phyloP scores from a whole-genome alignment of 2,797 vertebrate genomes.

The Diplodus sargus region DNA sequence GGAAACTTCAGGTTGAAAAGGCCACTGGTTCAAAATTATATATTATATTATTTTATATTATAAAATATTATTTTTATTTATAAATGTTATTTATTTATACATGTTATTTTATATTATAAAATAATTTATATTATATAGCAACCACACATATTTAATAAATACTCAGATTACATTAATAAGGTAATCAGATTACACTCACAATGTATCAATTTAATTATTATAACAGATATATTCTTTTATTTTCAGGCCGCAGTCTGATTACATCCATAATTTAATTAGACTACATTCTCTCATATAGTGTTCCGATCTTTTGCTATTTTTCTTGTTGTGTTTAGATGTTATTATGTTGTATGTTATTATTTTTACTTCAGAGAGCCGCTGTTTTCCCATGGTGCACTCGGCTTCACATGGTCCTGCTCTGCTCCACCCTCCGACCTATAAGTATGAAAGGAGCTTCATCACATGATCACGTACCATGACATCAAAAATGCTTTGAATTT shows the following conservation, averaged over 20 bases:
- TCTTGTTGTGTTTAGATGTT: too few species aligned
- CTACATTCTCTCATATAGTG: background rate
- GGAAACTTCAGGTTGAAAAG: conserved; percentile 49
- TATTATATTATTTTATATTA: too few species aligned
- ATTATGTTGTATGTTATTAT: background rate
- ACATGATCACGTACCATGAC: background rate
- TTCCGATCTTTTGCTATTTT: too few species aligned
- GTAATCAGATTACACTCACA: too few species aligned
- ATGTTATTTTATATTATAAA: too few species aligned
- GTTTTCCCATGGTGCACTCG: conserved; percentile 59
- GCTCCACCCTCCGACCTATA: conserved; percentile 20
- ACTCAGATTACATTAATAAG: background rate
- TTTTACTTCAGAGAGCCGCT: conserved; percentile 21
- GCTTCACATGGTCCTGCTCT: background rate
- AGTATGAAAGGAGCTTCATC: background rate
- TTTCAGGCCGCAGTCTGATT: background rate
- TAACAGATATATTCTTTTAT: background rate
- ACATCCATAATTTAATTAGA: background rate
- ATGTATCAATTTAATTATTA: too few species aligned
- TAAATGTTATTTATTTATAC: too few species aligned
- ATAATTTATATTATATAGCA: background rate
- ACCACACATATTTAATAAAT: background rate
- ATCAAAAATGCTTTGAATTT: too few species aligned
- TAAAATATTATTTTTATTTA: too few species aligned
- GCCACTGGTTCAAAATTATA: conserved; percentile 21